phyloP scores from a whole-genome alignment of 2,888 invertebrate species.

The Ephialtes manifestator region DNA sequence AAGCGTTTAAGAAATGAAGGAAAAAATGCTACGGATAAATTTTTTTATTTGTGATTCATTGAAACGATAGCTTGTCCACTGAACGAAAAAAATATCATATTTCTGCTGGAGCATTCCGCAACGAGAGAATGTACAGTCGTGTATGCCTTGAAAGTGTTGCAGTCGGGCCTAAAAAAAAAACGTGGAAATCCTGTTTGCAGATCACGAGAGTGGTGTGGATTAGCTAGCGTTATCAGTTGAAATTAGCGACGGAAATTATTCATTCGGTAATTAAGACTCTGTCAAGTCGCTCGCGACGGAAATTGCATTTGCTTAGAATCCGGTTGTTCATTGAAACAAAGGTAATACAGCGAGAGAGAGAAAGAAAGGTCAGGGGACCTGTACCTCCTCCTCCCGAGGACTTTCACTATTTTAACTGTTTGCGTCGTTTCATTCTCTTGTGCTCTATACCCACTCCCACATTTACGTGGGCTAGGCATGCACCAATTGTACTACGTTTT shows the following conservation, averaged over 20 bases:
- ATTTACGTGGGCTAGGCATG: neutral
- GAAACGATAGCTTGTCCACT: too few species aligned
- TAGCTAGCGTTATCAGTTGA: slow-evolving; percentile 4
- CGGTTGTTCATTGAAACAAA: slow-evolving; percentile 1
- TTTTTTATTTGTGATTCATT: too few species aligned
- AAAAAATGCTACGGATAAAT: too few species aligned
- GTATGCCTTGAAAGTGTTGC: neutral
- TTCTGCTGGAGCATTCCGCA: neutral
- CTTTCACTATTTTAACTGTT: slow-evolving; percentile 65
- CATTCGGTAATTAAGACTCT: neutral
- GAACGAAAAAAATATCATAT: neutral
- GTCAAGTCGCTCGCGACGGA: neutral
- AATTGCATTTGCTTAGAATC: slow-evolving; percentile 9
- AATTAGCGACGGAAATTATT: slow-evolving; percentile 2
- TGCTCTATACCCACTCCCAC: neutral
- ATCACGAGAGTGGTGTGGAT: neutral
- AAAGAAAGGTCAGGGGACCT: slow-evolving; percentile 65
- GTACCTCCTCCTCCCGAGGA: slow-evolving; percentile 46
- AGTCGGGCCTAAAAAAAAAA: slow-evolving; percentile 2
- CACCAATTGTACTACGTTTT: neutral
- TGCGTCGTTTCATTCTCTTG: slow-evolving; percentile 47
- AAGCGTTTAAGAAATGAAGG: too few species aligned
- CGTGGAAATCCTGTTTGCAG: slow-evolving; percentile 10
- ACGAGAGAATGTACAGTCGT: neutral
- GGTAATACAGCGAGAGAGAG: slow-evolving; percentile 8